These are phyloP conservation scores for Motacilla alba DNA, from an alignment of 2,113 vertebrate genomes.

Conservation along the genomic window DNA sequence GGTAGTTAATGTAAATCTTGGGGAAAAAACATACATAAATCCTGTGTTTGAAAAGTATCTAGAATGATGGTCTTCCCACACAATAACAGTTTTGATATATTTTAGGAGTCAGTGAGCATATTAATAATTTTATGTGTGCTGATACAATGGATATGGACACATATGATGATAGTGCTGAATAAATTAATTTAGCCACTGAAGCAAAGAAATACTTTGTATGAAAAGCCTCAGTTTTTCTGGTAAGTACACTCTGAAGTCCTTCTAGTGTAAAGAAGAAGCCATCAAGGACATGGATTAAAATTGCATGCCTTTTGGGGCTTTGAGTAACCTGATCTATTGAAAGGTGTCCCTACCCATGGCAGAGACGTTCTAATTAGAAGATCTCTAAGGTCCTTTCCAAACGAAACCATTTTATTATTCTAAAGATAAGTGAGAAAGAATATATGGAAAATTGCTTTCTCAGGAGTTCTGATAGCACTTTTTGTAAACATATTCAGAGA, in stretches of 20 bases:
- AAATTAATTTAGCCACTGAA: neutral
- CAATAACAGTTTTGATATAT: neutral
- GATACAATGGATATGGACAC: neutral
- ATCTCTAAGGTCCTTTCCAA: neutral
- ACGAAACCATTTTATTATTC: neutral
- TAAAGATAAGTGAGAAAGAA: neutral
- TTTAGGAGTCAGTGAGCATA: neutral
- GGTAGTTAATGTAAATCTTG: neutral
- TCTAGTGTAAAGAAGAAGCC: neutral
- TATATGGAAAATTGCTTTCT: neutral
- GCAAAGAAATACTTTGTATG: neutral
- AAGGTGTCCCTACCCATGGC: neutral
- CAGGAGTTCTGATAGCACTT: neutral
- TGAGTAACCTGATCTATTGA: neutral
- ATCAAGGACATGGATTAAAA: neutral
- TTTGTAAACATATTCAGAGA: neutral
- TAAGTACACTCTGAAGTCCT: neutral
- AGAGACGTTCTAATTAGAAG: neutral
- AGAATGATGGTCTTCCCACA: neutral
- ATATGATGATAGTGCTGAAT: neutral
- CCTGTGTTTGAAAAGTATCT: neutral
- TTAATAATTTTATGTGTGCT: neutral
- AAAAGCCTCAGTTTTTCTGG: neutral
- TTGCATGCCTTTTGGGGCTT: neutral
- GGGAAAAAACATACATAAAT: neutral